Base-by-base conservation (phyloP, 2,888 invertebrate species). In the Tribolium freemani region DNA sequence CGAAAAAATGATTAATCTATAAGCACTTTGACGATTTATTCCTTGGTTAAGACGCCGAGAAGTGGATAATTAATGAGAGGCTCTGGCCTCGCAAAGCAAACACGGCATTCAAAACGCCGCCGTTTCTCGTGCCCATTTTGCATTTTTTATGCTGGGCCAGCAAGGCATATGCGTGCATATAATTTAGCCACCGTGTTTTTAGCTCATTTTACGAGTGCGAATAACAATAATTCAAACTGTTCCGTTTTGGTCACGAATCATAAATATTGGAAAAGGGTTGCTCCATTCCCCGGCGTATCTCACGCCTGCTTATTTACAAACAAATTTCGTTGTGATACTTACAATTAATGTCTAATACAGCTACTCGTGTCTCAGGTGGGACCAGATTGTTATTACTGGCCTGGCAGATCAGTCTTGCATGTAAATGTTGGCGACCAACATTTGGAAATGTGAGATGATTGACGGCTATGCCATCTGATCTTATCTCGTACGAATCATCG, bases 381-480 rank as follows among this genome's bases (percentile, higher is more conserved):
- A 93, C 93, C 80, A 95, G 88, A 86, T 94, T 94, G 76, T 95
- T 96, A 86, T 96, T 96, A 81, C 93, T 92, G 26, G 96, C 96
- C 87, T 95, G 94, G 87, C 96, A 96, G 81, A 94, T 92, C 82
- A 96, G 92, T 81, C 94, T 89, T 71, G 94, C 90, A 86, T 95
- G 93, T 79, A 95, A 90, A 87, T 96, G 95, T 86, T 94, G 93
- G 71, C 96, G 88, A 31, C 94, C 94, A 78, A 96, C 91, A 84
- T 91, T 93, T 71, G 93, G 93, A 84, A 94, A 94, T 75, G 91
- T 91, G 81, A 96, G 89, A 80, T 93, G 92, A 88, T 96, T 96
- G 82, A 93, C 90, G 64, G 94, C 93, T 76, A 92, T 87, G 44
- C 92, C 93, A 78, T 93, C 92, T 26, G 87, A 83, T 51, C 90